Evolutionary conservation across 2,797 vertebrate species (phyloP), one percentile per base, ranked within the genome.

Genomic region (Muscicapa comitata): DNA sequence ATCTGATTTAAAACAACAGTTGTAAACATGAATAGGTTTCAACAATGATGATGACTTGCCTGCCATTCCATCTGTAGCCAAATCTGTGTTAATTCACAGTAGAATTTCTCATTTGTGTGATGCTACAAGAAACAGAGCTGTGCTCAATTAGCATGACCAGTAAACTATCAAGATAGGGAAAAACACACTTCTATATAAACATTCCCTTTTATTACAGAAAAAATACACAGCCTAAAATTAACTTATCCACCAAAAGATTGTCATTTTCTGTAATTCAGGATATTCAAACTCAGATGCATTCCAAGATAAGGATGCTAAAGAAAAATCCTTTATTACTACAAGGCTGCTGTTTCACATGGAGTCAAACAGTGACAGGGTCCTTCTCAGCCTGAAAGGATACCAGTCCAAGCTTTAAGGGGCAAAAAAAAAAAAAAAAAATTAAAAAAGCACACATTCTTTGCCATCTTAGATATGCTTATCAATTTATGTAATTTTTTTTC

Each of bases 71-170:
- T 83, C 78, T 88, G 81, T 38, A 90, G 70, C 28, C 43, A 95
- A 90, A 93, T 66, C 73, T 92, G 55, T 66, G 70, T 66, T 90
- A 88, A 86, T 78, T 88, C 72, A 58, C 65, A 48, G 45, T 5
- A 93, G 42, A 96, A 72, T 78, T 84, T 65, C 23, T 35, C 67
- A 51, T 91, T 88, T 86, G 25, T 2, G 1, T 38, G 66, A 47
- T 86, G 25, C 84, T 77, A 91, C 70, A 86, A 92, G 70, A 37
- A 95, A 94, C 55, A 84, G 58, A 90, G 35, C 59, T 74, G 26
- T 70, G 43, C 55, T 93, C 26, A 15, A 53, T 51, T 70, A 73
- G 21, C 3, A 1, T 8, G 24, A 47, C 71, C 59, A 26, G 59
- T 38, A 93, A 90, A 42, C 14, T 25, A 47, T 8, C 42, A 54